phyloP scores from a whole-genome alignment of 2,888 invertebrate species.

The Drosophila setosimentum region DNA sequence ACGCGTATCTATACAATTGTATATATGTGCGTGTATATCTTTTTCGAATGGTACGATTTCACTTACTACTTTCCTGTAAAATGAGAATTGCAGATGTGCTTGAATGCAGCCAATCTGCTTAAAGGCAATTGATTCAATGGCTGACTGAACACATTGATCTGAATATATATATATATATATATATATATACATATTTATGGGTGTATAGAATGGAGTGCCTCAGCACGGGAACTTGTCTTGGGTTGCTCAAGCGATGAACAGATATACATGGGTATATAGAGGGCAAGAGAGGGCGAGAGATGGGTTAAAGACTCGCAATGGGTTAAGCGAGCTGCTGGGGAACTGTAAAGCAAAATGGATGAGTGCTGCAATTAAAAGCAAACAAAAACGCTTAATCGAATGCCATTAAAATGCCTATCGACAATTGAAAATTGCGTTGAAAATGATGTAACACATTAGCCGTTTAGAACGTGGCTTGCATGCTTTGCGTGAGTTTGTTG shows the following conservation, averaged over 20 bases:
- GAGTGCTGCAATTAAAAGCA: conserved; percentile 69
- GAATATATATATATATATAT: background rate
- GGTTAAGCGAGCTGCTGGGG: conserved; percentile 14
- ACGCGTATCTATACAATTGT: background rate
- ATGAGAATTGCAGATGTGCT: conserved; percentile 49
- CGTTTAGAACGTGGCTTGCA: conserved; percentile 3
- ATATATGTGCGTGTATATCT: background rate
- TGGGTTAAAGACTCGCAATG: background rate
- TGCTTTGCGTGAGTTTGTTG: conserved; percentile 35
- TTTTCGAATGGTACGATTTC: conserved; percentile 7
- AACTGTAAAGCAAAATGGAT: conserved; percentile 56
- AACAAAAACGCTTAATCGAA: conserved; percentile 74
- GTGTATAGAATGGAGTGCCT: conserved; percentile 7
- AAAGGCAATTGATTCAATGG: conserved; percentile 40
- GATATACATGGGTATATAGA: background rate
- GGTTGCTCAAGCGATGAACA: background rate
- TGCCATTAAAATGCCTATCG: conserved; percentile 57
- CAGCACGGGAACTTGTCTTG: conserved; percentile 29
- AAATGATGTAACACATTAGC: conserved; percentile 20
- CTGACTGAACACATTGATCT: conserved; percentile 40
- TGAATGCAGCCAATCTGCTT: conserved; percentile 47
- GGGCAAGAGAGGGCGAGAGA: background rate
- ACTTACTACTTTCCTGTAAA: conserved; percentile 16
- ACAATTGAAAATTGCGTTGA: conserved; percentile 43
- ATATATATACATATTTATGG: background rate